Percentiles rank a stretch among this genome's conserved stretches.
These are phyloP conservation scores for Rattus rattus DNA, from an alignment of 2,113 vertebrate genomes.

Conservation along the genomic window DNA sequence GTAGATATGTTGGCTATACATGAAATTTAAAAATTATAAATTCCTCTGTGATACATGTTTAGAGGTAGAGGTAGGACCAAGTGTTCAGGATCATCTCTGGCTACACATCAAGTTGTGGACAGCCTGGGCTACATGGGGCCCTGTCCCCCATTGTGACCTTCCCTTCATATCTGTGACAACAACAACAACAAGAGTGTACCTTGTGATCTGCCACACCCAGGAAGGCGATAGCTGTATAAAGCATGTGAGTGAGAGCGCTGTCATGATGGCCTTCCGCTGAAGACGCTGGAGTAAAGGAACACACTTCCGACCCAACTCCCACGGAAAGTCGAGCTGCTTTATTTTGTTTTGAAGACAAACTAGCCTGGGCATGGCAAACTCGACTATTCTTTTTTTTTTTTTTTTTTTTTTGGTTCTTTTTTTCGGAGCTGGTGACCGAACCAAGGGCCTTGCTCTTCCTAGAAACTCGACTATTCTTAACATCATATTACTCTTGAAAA, in stretches of 20 bases:
- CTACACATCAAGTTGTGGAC: not conserved
- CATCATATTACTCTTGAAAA: constrained; percentile 39
- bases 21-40: not conserved
- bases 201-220: constrained; percentile 98
- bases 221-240: constrained; percentile 95
- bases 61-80: not conserved
- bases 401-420: too few relatives aligned
- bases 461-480: constrained; percentile 27
- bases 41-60: not conserved
- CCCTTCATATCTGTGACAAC: constrained; percentile 16
- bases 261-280: constrained; percentile 98
- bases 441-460: too few relatives aligned
- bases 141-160: not conserved
- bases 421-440: too few relatives aligned
- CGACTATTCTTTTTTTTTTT: constrained; percentile 25
- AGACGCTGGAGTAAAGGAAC: constrained; percentile 86
- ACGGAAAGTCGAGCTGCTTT: constrained; percentile 27
- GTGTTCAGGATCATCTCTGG: not conserved
- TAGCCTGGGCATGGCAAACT: not conserved
- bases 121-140: not conserved
- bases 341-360: constrained; percentile 32
- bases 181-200: constrained; percentile 84
- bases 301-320: constrained; percentile 37
- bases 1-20: not conserved
- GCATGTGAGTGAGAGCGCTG: constrained; percentile 96